Evolutionary conservation across 1,140 invertebrate species (phyloP).

Genomic region (Papilio glaucus): DNA sequence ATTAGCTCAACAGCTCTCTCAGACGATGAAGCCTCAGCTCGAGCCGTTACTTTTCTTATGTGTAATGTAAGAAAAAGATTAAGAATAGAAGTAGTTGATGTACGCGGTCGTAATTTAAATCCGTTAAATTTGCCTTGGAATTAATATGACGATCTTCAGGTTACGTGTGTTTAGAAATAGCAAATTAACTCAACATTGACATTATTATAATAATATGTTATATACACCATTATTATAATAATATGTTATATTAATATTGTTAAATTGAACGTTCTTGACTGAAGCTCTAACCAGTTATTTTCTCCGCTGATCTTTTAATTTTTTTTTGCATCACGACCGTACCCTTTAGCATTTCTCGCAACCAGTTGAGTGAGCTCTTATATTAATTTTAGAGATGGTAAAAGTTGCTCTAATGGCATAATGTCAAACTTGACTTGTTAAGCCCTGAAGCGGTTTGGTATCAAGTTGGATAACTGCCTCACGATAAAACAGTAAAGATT

Average conservation of each 20-base stretch:
- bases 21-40: no score
- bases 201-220: no score
- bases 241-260: background rate
- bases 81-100: no score
- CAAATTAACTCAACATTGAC: background rate
- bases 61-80: no score
- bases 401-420: slow-evolving; percentile 30
- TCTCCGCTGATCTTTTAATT: slow-evolving; percentile 1
- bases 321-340: background rate
- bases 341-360: slow-evolving; percentile 15
- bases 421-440: slow-evolving; percentile 24
- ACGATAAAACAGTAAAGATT: background rate
- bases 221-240: background rate
- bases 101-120: no score
- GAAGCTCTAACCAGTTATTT: background rate
- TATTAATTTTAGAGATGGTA: slow-evolving; percentile 27
- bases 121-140: no score
- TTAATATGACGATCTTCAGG: no score
- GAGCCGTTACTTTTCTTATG: no score
- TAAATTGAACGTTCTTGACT: background rate
- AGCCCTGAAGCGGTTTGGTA: slow-evolving; percentile 5
- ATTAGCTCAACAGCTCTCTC: no score
- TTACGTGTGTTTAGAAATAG: no score
- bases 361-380: slow-evolving; percentile 13
- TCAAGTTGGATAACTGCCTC: background rate